Conservation (phyloP, 2,797 vertebrate genomes). For the Nannoperca obscura region DNA sequence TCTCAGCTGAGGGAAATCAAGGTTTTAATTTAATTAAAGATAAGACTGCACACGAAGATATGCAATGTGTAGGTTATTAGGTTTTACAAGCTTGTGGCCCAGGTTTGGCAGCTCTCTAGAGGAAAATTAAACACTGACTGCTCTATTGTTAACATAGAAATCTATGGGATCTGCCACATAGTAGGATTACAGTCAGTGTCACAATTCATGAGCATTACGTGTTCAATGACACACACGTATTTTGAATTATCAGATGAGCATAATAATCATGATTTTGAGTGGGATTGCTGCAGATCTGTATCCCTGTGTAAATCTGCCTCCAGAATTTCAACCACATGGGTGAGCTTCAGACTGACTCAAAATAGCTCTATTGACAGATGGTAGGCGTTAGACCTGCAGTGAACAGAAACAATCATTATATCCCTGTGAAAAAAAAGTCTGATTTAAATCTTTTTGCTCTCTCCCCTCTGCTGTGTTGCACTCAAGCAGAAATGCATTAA, state of each 20-base stretch:
- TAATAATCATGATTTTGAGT: conserved; percentile 25
- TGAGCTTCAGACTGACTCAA: conserved; percentile 42
- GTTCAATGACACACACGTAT: conserved; percentile 30
- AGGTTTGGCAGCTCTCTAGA: conserved; percentile 65
- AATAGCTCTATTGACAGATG: conserved; percentile 74
- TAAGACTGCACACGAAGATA: conserved; percentile 63
- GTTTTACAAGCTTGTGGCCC: conserved; percentile 74
- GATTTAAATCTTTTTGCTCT: conserved; percentile 58
- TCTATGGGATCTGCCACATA: conserved; percentile 54
- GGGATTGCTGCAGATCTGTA: conserved; percentile 13
- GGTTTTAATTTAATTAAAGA: conserved; percentile 84
- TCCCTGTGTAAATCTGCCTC: conserved; percentile 28
- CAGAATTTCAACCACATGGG: conserved; percentile 45
- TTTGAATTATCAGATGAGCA: conserved; percentile 28
- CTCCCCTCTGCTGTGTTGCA: conserved; percentile 47
- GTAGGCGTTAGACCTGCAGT: conserved; percentile 59
- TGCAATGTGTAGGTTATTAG: conserved; percentile 69
- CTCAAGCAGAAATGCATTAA: conserved; percentile 45
- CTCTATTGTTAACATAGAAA: conserved; percentile 69
- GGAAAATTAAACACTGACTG: conserved; percentile 70
- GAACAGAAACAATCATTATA: conserved; percentile 61
- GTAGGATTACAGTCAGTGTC: conserved; percentile 23
- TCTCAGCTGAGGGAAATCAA: conserved; percentile 77
- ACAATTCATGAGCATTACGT: conserved; percentile 12
- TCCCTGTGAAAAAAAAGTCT: conserved; percentile 55